These are phyloP conservation scores for Salvator merianae DNA, from an alignment of 2,113 vertebrate genomes.

Conservation along the genomic window DNA sequence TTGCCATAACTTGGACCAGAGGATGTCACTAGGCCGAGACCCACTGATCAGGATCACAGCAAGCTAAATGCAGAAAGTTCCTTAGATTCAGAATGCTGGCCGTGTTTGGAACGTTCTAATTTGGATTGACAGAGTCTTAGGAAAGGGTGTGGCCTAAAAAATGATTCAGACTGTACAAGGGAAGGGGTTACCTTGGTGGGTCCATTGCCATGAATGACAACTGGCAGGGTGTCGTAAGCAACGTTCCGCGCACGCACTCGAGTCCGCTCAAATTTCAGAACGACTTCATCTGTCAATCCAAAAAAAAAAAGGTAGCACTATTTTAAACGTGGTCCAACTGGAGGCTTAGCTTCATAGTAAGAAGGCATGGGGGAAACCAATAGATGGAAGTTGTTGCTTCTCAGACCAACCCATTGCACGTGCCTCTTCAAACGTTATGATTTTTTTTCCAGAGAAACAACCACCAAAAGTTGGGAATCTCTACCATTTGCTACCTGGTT, in stretches of 20 bases:
- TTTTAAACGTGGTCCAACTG: background rate
- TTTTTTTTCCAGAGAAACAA: background rate
- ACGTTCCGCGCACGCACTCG: constrained; percentile 79
- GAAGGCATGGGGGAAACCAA: too few species aligned
- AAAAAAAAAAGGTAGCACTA: background rate
- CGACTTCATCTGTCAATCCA: constrained; percentile 79
- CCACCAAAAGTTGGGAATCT: background rate
- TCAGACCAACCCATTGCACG: too few species aligned
- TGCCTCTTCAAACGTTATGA: background rate
- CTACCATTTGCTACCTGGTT: background rate
- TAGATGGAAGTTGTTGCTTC: background rate
- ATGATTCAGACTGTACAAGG: background rate
- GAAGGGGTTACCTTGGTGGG: constrained; percentile 78
- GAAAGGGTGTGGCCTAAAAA: background rate
- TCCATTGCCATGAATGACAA: constrained; percentile 82
- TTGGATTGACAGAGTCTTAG: background rate
- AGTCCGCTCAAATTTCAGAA: constrained; percentile 81
- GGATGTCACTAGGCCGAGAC: too few species aligned
- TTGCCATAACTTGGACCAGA: too few species aligned
- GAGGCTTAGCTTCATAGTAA: background rate
- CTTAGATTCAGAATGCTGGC: background rate
- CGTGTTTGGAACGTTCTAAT: background rate
- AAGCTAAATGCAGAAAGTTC: too few species aligned
- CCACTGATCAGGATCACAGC: too few species aligned
- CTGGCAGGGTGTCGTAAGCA: constrained; percentile 81